These are phyloP conservation scores for Boulengeromyrus knoepffleri DNA, from an alignment of 2,113 vertebrate species.

Conservation along the genomic window DNA sequence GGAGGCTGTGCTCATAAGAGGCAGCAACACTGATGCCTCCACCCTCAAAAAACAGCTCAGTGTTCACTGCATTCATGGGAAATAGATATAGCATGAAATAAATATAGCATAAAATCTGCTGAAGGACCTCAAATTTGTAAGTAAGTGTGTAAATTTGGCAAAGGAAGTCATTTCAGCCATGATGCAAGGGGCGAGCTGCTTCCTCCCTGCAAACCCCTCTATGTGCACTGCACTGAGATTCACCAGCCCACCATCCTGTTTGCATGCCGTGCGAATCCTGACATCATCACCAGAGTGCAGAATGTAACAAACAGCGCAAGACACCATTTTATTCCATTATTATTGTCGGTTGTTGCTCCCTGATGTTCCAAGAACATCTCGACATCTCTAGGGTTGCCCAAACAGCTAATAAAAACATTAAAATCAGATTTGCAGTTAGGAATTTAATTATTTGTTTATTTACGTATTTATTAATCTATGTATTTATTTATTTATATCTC, in stretches of 20 bases:
- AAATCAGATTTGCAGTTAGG: constrained; percentile 43
- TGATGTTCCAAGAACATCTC: constrained; percentile 4
- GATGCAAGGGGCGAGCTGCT: not conserved
- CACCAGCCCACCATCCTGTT: not conserved
- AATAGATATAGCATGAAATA: not conserved
- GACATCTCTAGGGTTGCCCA: not conserved
- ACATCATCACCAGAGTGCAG: not conserved
- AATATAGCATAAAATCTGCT: not conserved
- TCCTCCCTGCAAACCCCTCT: not conserved
- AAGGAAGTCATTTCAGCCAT: not conserved
- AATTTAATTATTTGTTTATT: constrained; percentile 70
- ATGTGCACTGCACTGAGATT: not conserved
- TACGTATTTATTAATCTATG: constrained; percentile 63
- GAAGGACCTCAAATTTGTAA: not conserved
- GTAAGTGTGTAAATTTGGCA: not conserved
- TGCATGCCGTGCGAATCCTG: not conserved
- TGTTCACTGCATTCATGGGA: not conserved
- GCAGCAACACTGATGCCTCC: not conserved
- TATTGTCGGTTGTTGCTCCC: not conserved
- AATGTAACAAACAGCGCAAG: constrained; percentile 4
- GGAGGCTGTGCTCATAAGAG: not conserved
- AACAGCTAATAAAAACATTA: constrained; percentile 25
- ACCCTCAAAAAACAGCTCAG: not conserved
- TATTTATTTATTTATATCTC: constrained; percentile 65
- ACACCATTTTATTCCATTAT: constrained; percentile 6